Evolutionary conservation across 2,797 vertebrate genomes (phyloP), one percentile per base, ranked within the genome.

Genomic region (Premnoplex brunnescens): DNA sequence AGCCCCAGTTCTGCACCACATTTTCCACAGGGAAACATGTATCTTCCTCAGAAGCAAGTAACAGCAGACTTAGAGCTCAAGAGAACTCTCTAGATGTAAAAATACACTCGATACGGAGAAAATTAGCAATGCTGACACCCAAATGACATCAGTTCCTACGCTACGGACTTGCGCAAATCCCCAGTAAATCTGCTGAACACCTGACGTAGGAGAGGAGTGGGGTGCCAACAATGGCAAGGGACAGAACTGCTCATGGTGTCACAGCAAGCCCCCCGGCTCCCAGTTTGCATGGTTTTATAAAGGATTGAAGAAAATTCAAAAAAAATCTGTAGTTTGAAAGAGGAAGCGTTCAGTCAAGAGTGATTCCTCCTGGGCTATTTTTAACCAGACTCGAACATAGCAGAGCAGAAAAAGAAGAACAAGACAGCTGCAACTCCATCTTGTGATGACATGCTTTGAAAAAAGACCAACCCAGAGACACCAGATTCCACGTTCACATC

Each of bases 331-430:
- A 49, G 23, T 55, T 91, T 89, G 82, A 94, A 94, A 96, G 93
- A 97, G 95, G 95, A 97, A 97, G 95, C 5, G 32, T 71, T 95
- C 91, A 96, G 76, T 95, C 88, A 79, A 97, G 92, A 97, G 67
- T 74, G 74, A 96, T 94, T 97, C 93, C 89, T 97, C 89, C 93
- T 68, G 56, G 69, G 84, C 39, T 97, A 96, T 95, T 97, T 97
- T 97, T 97, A 97, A 92, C 43, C 68, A 88, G 56, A 89, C 72
- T 72, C 96, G 81, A 94, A 80, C 69, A 71, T 7, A 96, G 89
- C 18, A 89, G 54, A 54, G 80, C 74, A 21, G 44, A 54, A 84
- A 96, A 95, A 95, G 68, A 80, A 96, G 95, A 96, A 96, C 73
- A 76, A 81, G 92, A 49, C 85, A 88, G 94, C 67, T 96, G 91